Base-by-base conservation (phyloP, 2,797 vertebrate species). In the Sciaenops ocellatus region DNA sequence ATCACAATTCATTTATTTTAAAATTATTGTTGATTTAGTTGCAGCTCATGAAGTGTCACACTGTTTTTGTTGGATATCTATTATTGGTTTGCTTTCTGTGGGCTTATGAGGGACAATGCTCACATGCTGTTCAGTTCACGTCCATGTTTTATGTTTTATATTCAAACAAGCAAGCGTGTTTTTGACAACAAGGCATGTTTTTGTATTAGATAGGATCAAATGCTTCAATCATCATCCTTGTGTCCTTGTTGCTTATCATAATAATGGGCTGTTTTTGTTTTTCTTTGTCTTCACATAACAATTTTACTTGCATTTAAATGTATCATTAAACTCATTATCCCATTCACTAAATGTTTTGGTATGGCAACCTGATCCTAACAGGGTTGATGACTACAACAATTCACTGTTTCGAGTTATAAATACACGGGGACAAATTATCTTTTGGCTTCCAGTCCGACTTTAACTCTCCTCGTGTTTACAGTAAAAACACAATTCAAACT, bases 401-500 rank as follows among this genome's bases (percentile, higher is more conserved):
- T 62, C 28, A 71, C n/a, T 8, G 22, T 60, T 46, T 62, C 30
- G 5, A 64, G 46, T 20, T 30, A 46, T 66, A 66, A 83, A 71
- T 16, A 52, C 47, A 78, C 66, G 69, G 61, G 83, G 81, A 72
- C 56, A 3, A 56, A 78, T 65, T 26, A 80, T 42, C 18, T 63
- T 42, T 51, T 57, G 44, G 69, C n/a, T 74, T 38, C 13, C 18
- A 34, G 41, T 77, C 38, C 24, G 84, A 79, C 69, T 50, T 63
- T 69, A 72, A 57, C 59, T 22, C 22, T 47, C 67, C 22, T 26
- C 6, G 1, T 87, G 84, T 91, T 90, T 91, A 82, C 59, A 82
- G 71, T 86, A 54, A 77, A 90, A 91, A 91, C 85, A 83, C 15
- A 22, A 57, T 50, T 62, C 65, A 69, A 84, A 70, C 68, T 6